phyloP scores from a whole-genome alignment of 2,888 invertebrate genomes.

The Baronia brevicornis region DNA sequence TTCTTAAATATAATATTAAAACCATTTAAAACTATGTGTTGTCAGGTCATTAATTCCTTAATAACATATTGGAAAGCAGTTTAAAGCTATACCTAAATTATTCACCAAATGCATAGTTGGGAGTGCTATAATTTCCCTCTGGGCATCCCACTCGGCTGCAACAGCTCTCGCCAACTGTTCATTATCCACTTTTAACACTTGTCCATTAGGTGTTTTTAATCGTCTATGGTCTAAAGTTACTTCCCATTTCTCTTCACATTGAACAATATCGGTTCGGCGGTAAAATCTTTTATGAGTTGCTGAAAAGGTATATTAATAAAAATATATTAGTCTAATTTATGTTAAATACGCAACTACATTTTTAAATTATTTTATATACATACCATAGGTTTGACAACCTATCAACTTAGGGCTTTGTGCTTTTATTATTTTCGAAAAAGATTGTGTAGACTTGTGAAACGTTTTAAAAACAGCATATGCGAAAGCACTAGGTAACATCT shows the following conservation, averaged over 20 bases:
- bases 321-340: too few species aligned
- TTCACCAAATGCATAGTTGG: slow-evolving; percentile 92
- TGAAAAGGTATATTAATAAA: slow-evolving; percentile 28
- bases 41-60: too few species aligned
- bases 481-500: slow-evolving; percentile 10
- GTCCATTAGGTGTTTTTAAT: slow-evolving; percentile 92
- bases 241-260: slow-evolving; percentile 84
- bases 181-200: slow-evolving; percentile 83
- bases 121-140: slow-evolving; percentile 83
- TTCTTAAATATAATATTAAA: not conserved
- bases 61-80: too few species aligned
- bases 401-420: slow-evolving; percentile 27
- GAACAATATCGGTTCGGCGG: slow-evolving; percentile 81
- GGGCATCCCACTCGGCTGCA: slow-evolving; percentile 95
- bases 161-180: slow-evolving; percentile 94
- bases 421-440: slow-evolving; percentile 25
- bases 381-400: slow-evolving; percentile 43
- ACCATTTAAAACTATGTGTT: not conserved
- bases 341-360: too few species aligned
- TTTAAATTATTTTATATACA: slow-evolving; percentile 9
- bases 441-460: slow-evolving; percentile 24
- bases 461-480: slow-evolving; percentile 22
- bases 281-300: slow-evolving; percentile 82
- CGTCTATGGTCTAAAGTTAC: slow-evolving; percentile 91
- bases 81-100: slow-evolving; percentile 1